Base-by-base conservation (phyloP, 2,888 invertebrate species). In the Amiota minor region DNA sequence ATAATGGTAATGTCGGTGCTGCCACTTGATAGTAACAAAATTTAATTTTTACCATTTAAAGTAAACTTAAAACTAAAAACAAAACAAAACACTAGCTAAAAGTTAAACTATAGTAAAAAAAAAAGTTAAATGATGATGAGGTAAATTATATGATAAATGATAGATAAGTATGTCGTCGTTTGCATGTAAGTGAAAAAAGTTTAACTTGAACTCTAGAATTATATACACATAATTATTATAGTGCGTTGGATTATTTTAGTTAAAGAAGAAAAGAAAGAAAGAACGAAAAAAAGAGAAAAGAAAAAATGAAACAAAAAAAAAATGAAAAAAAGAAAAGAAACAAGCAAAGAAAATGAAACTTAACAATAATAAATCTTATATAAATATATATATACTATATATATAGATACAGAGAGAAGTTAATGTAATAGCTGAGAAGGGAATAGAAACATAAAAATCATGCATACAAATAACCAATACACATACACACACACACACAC, bases 101-200 rank as follows among this genome's bases (percentile, higher is more conserved):
- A 85, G 83, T 83, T 83, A 83, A 83, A 83, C 85, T 83, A 83
- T 85, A 83, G 85, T 67, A 67, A 67, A 67, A 16, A 82, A 82
- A 85, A 81, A 80, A 83, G n/a, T n/a, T n/a, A n/a, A 82, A 56
- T 14, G 56, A 16, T 16, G 56, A 16, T 56, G 18, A 56, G 8
- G 1, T 18, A 16, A 18, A 56, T 18, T 50, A n/a, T 4, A n/a
- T 14, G n/a, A 50, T 50, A 9, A 9, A 50, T 50, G 53, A 83
- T 80, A 84, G 77, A 83, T 83, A 83, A 85, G 83, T 84, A 83
- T 81, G 85, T 81, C 82, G 85, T 82, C 85, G 83, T 85, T 83
- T 83, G 85, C 84, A 85, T 83, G 82, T 83, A 83, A 83, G 85
- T 81, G 79, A 83, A 83, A 85, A 83, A 83, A 85, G 83, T 83